Evolutionary conservation across 2,888 invertebrate species (phyloP).

Genomic region (Folsomia manolachei): DNA sequence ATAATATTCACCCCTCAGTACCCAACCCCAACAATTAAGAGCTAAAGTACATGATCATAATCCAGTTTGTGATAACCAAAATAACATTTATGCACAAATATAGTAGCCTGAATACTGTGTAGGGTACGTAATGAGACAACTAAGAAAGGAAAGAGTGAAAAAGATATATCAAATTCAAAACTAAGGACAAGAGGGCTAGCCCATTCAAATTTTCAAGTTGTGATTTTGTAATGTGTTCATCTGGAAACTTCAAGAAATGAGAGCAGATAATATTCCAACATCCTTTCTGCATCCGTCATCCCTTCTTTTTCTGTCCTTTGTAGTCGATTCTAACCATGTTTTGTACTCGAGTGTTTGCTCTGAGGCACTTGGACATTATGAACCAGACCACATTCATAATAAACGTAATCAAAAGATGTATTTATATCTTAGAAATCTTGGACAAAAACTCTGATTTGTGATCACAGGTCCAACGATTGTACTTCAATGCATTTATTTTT

Average conservation of each 20-base stretch:
- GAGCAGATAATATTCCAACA: neutral
- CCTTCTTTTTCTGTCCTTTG: neutral
- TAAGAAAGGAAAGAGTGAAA: slow-evolving; percentile 14
- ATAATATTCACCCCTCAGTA: neutral
- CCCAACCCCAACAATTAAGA: neutral
- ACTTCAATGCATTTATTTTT: neutral
- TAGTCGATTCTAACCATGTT: slow-evolving; percentile 1
- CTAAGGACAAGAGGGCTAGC: neutral
- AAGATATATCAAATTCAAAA: slow-evolving; percentile 16
- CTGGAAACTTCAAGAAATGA: slow-evolving; percentile 10
- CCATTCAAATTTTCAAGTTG: slow-evolving; percentile 2
- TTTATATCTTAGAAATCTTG: too few species aligned
- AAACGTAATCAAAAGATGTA: too few species aligned
- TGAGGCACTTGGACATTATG: neutral
- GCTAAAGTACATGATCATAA: neutral
- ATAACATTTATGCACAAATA: slow-evolving; percentile 11
- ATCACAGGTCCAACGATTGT: neutral
- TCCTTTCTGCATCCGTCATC: too few species aligned
- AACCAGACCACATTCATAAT: neutral
- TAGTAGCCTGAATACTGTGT: slow-evolving; percentile 9
- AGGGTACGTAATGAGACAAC: neutral
- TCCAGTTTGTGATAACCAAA: slow-evolving; percentile 4
- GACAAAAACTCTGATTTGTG: neutral
- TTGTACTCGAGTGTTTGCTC: neutral
- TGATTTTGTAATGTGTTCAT: slow-evolving; percentile 17